These are phyloP conservation scores for Neosilurus mollespiculum DNA, from an alignment of 2,797 vertebrate species.

Conservation along the genomic window DNA sequence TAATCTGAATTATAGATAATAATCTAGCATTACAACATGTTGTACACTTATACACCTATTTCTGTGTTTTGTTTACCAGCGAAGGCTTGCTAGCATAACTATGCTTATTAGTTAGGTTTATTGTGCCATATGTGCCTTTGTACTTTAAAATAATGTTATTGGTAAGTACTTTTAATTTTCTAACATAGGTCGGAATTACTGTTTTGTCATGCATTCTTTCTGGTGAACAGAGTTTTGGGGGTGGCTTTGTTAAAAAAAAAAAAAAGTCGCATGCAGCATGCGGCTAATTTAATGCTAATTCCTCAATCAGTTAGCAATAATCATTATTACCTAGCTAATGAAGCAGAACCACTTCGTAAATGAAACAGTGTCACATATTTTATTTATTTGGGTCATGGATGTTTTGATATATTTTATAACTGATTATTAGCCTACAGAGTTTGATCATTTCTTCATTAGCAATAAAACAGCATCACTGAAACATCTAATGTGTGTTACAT, in stretches of 20 bases:
- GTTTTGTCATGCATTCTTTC: not conserved
- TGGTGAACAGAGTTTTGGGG: not conserved
- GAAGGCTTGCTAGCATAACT: not conserved
- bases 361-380: not conserved
- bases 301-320: not conserved
- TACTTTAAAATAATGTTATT: not conserved
- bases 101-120: not conserved
- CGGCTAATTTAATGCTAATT: not conserved
- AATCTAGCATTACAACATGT: too few species aligned
- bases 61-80: not conserved
- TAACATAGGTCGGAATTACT: not conserved
- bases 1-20: not conserved
- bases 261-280: not conserved
- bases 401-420: not conserved
- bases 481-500: conserved; percentile 6
- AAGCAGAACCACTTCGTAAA: not conserved
- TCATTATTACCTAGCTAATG: not conserved
- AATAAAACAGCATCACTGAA: not conserved
- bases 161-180: not conserved
- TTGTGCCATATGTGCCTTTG: not conserved
- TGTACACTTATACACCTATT: too few species aligned
- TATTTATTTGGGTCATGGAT: not conserved
- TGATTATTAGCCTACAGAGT: not conserved
- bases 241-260: not conserved
- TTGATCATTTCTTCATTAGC: not conserved